Evolutionary conservation across 1,140 invertebrate species (phyloP).

Genomic region (Asbolus verrucosus): DNA sequence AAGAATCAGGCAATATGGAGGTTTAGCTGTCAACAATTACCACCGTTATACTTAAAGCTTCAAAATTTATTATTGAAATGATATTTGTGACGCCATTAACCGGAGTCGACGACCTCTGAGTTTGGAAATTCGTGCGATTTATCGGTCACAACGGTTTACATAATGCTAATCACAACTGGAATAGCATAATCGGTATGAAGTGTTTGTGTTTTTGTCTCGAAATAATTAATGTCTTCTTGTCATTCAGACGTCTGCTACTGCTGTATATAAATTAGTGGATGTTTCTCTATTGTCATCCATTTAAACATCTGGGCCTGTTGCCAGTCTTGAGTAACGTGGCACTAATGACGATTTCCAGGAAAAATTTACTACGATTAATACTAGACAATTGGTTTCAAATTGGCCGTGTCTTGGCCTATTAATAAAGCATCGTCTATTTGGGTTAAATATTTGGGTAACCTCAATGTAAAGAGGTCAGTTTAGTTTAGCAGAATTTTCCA

Average conservation of each 20-base stretch:
- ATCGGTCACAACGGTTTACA: neutral
- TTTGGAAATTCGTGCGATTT: conserved; percentile 24
- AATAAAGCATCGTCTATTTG: conserved; percentile 14
- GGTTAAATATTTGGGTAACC: conserved; percentile 34
- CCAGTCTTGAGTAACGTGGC: conserved; percentile 25
- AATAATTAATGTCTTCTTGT: conserved; percentile 30
- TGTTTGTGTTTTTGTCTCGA: conserved; percentile 13
- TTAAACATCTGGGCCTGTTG: conserved; percentile 18
- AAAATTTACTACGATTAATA: conserved; percentile 23
- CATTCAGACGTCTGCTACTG: conserved; percentile 17
- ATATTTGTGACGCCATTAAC: conserved; percentile 14
- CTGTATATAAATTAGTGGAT: conserved; percentile 27
- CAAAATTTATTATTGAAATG: conserved; percentile 32
- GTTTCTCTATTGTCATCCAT: conserved; percentile 36
- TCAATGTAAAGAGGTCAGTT: conserved; percentile 2
- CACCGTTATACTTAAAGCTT: neutral
- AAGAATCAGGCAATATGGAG: no score
- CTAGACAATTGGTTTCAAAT: conserved; percentile 32
- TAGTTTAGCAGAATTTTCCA: neutral
- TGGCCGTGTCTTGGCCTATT: conserved; percentile 5
- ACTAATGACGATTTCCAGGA: conserved; percentile 31
- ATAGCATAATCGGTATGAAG: conserved; percentile 1
- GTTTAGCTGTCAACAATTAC: no score
- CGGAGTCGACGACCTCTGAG: conserved; percentile 14
- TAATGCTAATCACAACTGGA: conserved; percentile 20